phyloP scores from a whole-genome alignment of 2,888 invertebrate species.

The Sepiola atlantica region DNA sequence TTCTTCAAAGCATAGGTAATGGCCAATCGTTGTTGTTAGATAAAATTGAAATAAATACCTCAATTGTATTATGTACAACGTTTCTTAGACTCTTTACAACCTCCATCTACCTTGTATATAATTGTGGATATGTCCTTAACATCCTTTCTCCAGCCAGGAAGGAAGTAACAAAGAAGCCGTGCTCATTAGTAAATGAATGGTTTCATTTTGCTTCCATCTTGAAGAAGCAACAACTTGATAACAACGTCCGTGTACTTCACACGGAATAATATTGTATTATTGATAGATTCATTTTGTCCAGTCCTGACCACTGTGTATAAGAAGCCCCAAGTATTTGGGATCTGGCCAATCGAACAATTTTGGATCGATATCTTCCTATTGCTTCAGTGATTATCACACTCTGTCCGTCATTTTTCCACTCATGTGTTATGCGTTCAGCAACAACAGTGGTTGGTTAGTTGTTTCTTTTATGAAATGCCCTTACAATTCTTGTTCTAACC shows the following conservation, averaged over 20 bases:
- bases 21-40: not conserved
- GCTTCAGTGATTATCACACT: slow-evolving; percentile 32
- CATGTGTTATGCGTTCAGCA: not conserved
- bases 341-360: slow-evolving; percentile 8
- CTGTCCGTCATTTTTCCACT: not conserved
- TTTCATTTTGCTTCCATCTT: not conserved
- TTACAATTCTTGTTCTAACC: too few relatives aligned
- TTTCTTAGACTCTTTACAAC: not conserved
- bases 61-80: not conserved
- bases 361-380: slow-evolving; percentile 16
- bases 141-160: not conserved
- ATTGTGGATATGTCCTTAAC: not conserved
- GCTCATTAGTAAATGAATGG: not conserved
- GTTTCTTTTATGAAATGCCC: too few relatives aligned
- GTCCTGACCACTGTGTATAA: not conserved
- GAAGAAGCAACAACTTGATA: not conserved
- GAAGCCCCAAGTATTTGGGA: slow-evolving; percentile 19
- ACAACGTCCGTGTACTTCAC: not conserved
- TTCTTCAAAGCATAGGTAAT: not conserved
- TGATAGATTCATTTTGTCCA: not conserved
- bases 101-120: not conserved
- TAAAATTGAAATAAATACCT: not conserved
- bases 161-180: not conserved
- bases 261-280: not conserved
- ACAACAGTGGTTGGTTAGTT: not conserved